Percentiles rank a stretch among this genome's conserved stretches.
These are phyloP conservation scores for Pelecanoides urinatrix DNA, from an alignment of 2,113 vertebrate species.

Conservation along the genomic window DNA sequence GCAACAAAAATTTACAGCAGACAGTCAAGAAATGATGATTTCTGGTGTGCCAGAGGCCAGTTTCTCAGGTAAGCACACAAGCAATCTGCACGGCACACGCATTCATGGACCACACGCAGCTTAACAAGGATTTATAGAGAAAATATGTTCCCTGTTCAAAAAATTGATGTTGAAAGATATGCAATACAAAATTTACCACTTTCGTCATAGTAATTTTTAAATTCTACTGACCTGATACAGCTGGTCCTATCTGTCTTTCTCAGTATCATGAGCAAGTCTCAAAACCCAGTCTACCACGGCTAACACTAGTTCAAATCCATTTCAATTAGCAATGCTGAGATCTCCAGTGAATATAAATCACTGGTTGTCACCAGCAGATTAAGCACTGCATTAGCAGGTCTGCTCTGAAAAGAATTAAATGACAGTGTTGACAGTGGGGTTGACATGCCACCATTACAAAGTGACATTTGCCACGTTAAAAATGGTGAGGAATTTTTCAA, in stretches of 20 bases:
- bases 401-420: background rate
- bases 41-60: background rate
- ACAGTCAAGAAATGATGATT: accelerated
- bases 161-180: background rate
- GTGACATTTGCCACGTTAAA: background rate
- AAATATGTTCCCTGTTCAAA: background rate
- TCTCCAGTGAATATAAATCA: background rate
- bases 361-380: background rate
- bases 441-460: background rate
- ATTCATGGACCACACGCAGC: accelerated
- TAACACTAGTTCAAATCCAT: background rate
- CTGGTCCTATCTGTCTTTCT: background rate
- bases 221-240: background rate
- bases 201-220: accelerated
- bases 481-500: accelerated
- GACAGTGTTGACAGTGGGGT: background rate
- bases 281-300: background rate
- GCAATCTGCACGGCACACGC: accelerated
- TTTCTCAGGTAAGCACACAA: background rate
- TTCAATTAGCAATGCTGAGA: background rate
- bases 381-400: background rate
- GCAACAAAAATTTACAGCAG: background rate
- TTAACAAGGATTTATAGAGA: background rate
- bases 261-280: background rate
- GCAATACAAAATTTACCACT: accelerated